Evolutionary conservation across 1,140 invertebrate species (phyloP), one percentile per base, ranked within the genome.

Genomic region (Ceratitis capitata): DNA sequence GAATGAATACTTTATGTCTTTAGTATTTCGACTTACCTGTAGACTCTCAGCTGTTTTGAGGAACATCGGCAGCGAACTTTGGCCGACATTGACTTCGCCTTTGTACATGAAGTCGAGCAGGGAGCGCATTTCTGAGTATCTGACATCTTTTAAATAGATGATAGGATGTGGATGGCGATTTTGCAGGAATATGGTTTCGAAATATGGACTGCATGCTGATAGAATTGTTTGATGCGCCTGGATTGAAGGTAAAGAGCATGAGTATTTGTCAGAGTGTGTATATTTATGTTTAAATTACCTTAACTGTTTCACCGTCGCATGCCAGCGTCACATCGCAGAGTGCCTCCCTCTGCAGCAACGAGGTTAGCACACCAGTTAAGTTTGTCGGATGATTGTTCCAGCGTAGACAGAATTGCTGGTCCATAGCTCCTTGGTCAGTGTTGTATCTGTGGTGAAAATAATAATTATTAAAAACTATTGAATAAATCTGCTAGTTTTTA

Each of bases 381-480:
- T 97, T 97, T 92, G 94, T 95, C 91, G 96, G 96, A 94, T 98
- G 97, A 93, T 98, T 98, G 94, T 97, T 97, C 97, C 97, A 98
- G 92, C 96, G 95, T 91, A 98, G 95, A 93, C 97, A 97, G 94
- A 97, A 98, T 94, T 98, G 97, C 95, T 97, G 97, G 94, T 97
- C 96, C 96, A 97, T 97, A 93, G 93, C 95, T 93, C 90, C 90
- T 92, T 91, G 91, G 89, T 92, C 90, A 92, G 90, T 91, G 89
- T 89, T 91, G 89, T 90, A 92, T 88, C 89, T 92, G 88, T 19
- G 61, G 35, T 84, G 49, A 86, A n/a, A 56, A n/a, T 47, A 9
- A 39, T n/a, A n/a, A n/a, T n/a, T n/a, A n/a, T n/a, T n/a, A n/a
- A n/a, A n/a, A n/a, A n/a, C n/a, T n/a, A n/a, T n/a, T n/a, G n/a